Evolutionary conservation across 2,888 invertebrate species (phyloP), one percentile per base, ranked within the genome.

Genomic region (Caenorhabditis sp.): DNA sequence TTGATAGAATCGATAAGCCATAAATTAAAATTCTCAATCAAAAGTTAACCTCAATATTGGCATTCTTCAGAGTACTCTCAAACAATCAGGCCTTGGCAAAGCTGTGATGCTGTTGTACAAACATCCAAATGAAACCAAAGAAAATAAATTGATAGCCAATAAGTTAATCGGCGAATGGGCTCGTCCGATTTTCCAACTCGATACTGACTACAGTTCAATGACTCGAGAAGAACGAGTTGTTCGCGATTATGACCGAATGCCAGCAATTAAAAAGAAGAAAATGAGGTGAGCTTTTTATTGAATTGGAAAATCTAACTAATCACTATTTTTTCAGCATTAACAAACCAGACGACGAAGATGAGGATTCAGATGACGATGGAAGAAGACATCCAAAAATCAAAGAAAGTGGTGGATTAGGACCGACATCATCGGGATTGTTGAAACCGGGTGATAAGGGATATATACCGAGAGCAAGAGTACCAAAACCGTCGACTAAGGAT

Each of bases 61-160:
- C n/a, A 50, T 20, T 49, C 59, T 76, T 27, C 56, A 94, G 88
- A 92, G 93, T 53, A 92, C 94, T 68, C 90, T 99, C 82, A 96
- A 96, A 89, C 94, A 94, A 88, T 95, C 96, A 8, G 97, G 97
- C 27, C 95, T 97, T 81, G 97, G 97, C 66, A 97, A 97, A 90
- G 97, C 99, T 53, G 95, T 99, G 0, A 99, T 99, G 99, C 97
- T 97, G 90, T 91, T 99, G 62, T 97, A 95, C 90, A 99, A 99
- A 89, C 97, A 99, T 89, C 97, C 99, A 0, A 94, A 93, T 89
- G 99, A 99, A 91, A 94, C 94, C 0, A 95, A 95, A 62, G 76
- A 79, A 43, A 82, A 82, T 54, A 81, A 78, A 60, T 70, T 69
- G 21, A 67, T 81, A 49, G 83, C 83, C 12, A 68, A 77, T 43